Conservation (phyloP, 2,797 vertebrate genomes). For the Cirrhinus mrigala region DNA sequence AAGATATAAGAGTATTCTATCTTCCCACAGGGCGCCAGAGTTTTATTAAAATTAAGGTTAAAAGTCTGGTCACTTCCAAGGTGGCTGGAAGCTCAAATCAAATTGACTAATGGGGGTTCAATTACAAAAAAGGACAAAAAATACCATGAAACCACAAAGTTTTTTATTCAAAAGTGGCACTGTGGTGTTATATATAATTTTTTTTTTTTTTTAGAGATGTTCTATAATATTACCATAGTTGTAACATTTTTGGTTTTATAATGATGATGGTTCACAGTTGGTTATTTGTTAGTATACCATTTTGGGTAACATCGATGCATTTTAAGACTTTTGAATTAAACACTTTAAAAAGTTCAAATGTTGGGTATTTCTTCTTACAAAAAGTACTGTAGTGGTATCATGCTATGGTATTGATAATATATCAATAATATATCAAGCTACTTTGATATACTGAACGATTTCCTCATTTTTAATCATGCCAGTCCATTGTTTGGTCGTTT, state of each 20-base stretch:
- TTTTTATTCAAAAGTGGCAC: neutral
- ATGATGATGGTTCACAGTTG: neutral
- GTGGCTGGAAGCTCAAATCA: constrained; percentile 3
- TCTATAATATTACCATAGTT: neutral
- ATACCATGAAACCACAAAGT: neutral
- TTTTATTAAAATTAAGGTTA: constrained; percentile 40
- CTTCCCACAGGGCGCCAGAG: neutral
- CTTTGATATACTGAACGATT: neutral
- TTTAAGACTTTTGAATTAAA: neutral
- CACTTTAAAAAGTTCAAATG: neutral
- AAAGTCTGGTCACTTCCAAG: constrained; percentile 17
- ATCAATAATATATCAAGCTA: neutral
- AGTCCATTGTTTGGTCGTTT: neutral
- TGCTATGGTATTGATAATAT: neutral
- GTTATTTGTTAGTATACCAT: neutral
- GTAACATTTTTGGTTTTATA: neutral
- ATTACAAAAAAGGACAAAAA: neutral
- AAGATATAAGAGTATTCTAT: constrained; percentile 28
- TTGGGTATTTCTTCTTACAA: neutral
- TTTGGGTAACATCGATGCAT: neutral
- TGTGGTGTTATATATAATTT: neutral
- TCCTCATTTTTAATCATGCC: neutral
- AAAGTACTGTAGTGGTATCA: neutral
- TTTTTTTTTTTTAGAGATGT: neutral
- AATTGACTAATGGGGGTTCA: neutral